Evolutionary conservation across 2,888 invertebrate genomes (phyloP).

Genomic region (Pristionchus arcanus): DNA sequence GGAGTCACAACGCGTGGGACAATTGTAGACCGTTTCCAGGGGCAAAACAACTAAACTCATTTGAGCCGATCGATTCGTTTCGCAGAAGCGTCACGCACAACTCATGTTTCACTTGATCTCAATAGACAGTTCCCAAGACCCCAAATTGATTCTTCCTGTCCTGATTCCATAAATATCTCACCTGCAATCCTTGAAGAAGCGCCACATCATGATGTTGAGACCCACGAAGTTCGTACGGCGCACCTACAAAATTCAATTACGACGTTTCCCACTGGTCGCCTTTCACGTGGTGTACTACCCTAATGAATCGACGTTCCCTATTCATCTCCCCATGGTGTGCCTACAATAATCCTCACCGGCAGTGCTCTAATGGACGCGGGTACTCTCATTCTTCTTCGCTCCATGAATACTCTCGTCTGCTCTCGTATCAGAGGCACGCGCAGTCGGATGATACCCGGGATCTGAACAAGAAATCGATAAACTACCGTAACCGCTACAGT

Average conservation of each 20-base stretch:
- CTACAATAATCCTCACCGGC: slow-evolving; percentile 38
- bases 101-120: neutral
- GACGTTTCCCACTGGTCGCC: neutral
- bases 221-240: slow-evolving; percentile 65
- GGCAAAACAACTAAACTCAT: too few species aligned
- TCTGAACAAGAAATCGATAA: slow-evolving; percentile 1
- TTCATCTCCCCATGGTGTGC: neutral
- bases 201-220: slow-evolving; percentile 67
- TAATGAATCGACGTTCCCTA: neutral
- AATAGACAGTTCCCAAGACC: neutral
- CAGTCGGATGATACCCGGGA: slow-evolving; percentile 37
- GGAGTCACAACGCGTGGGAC: neutral
- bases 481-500: neutral
- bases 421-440: slow-evolving; percentile 55
- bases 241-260: slow-evolving; percentile 54
- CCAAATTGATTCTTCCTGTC: neutral
- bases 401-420: slow-evolving; percentile 50
- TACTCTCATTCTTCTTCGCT: slow-evolving; percentile 8
- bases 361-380: neutral
- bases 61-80: too few species aligned
- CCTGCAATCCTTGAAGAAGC: slow-evolving; percentile 63
- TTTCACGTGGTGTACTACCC: neutral
- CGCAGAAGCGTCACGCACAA: neutral
- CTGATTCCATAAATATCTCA: slow-evolving; percentile 53
- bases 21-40: too few species aligned